Evolutionary conservation across 35 echinoderm and acorn worm species (phyloP).

Genomic region (Lytechinus pictus): DNA sequence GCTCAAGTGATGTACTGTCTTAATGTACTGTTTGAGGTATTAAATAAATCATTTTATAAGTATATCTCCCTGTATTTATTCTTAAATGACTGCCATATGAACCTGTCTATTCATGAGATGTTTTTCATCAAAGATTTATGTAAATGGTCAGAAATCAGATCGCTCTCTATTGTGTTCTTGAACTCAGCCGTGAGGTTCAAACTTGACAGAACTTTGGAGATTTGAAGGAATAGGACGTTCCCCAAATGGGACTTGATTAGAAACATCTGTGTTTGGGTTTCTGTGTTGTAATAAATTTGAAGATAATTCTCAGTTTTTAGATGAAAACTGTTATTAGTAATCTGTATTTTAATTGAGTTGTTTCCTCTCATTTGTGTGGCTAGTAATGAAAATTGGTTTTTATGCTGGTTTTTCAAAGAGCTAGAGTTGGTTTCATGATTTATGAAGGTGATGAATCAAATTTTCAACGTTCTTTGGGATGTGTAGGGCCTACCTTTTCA

Average conservation of each 20-base stretch:
- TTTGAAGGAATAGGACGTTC: background rate
- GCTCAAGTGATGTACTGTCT: too few species aligned
- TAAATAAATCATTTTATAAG: too few species aligned
- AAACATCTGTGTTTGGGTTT: slow-evolving; percentile 16
- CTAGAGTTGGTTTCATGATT: too few species aligned
- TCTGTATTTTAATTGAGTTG: background rate
- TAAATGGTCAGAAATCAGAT: background rate
- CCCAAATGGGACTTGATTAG: background rate
- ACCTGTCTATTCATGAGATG: background rate
- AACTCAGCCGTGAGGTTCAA: background rate
- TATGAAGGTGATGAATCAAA: too few species aligned
- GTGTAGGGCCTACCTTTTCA: too few species aligned
- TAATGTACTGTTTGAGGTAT: too few species aligned
- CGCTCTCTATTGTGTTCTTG: slow-evolving; percentile 10
- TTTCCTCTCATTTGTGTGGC: background rate
- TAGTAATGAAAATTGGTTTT: too few species aligned
- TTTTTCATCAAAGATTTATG: slow-evolving; percentile 20
- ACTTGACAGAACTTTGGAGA: background rate
- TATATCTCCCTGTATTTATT: too few species aligned
- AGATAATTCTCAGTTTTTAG: slow-evolving; percentile 17
- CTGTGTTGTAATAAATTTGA: slow-evolving; percentile 15
- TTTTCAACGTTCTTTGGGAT: too few species aligned
- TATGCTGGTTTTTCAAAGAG: too few species aligned
- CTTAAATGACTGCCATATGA: too few species aligned
- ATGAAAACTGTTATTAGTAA: background rate